phyloP scores from a whole-genome alignment of 2,113 vertebrate species.

The Astatotilapia flaviijosephi region DNA sequence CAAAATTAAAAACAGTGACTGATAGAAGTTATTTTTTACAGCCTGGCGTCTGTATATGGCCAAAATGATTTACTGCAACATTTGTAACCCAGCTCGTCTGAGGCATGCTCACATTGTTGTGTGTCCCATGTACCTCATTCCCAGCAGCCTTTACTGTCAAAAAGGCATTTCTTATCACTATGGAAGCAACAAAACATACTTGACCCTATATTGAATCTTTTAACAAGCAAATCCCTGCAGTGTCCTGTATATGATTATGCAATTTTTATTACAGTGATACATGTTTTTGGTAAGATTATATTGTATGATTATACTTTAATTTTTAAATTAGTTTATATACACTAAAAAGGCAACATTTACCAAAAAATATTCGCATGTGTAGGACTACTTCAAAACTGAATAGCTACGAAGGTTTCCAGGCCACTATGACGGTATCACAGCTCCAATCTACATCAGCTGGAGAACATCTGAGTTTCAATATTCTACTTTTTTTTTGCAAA shows the following conservation, averaged over 20 bases:
- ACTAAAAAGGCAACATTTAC: not conserved
- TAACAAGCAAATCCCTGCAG: not conserved
- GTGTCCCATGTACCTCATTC: not conserved
- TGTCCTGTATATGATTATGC: not conserved
- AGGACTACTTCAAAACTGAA: not conserved
- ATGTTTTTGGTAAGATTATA: not conserved
- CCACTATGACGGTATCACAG: not conserved
- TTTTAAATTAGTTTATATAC: not conserved
- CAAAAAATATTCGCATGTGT: accelerated
- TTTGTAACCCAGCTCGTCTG: not conserved
- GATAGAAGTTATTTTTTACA: not conserved
- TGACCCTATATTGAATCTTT: not conserved
- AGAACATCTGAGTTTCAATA: not conserved
- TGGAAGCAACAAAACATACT: not conserved
- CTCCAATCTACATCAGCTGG: not conserved
- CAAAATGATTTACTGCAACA: not conserved
- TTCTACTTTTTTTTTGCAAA: not conserved
- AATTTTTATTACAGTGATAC: not conserved
- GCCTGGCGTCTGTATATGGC: not conserved
- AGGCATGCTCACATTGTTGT: not conserved
- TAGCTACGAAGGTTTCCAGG: not conserved
- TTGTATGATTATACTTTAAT: not conserved
- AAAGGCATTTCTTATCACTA: accelerated
- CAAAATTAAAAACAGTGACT: not conserved
- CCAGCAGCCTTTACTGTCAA: not conserved